Conservation (phyloP, 1,140 invertebrate genomes). For the Zaprionus capensis region DNA sequence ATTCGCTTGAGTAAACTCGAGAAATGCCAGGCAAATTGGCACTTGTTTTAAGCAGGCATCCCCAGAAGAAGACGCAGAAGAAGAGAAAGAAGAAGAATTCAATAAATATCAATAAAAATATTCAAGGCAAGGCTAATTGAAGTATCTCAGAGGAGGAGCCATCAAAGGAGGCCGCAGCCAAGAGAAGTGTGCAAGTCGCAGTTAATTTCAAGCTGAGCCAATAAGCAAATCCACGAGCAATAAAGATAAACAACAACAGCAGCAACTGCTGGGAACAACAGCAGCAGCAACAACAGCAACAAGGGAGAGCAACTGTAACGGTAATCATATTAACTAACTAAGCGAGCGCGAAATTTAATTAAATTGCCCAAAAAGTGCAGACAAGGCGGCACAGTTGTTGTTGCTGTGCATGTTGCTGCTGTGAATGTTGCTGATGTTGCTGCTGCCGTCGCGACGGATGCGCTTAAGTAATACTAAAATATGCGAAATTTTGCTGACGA, state of each 20-base stretch:
- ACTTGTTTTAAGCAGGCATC: constrained; percentile 48
- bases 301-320: constrained; percentile 43
- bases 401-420: constrained; percentile 9
- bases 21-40: constrained; percentile 50
- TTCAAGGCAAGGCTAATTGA: constrained; percentile 29
- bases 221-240: constrained; percentile 40
- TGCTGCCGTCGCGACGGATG: constrained; percentile 47
- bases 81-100: constrained; percentile 48
- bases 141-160: constrained; percentile 11
- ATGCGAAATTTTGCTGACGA: constrained; percentile 56
- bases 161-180: constrained; percentile 4
- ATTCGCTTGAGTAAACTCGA: constrained; percentile 29
- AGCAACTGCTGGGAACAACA: constrained; percentile 7
- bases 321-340: constrained; percentile 75
- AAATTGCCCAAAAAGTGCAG: constrained; percentile 67
- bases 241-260: constrained; percentile 20
- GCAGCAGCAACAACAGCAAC: not conserved
- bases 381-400: constrained; percentile 14
- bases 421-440: constrained; percentile 5
- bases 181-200: not conserved
- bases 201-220: constrained; percentile 22
- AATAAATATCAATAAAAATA: constrained; percentile 76
- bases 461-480: constrained; percentile 63
- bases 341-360: constrained; percentile 64
- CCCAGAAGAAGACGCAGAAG: not conserved